Conservation (phyloP, 2,113 vertebrate genomes). For the Cathartes aura region DNA sequence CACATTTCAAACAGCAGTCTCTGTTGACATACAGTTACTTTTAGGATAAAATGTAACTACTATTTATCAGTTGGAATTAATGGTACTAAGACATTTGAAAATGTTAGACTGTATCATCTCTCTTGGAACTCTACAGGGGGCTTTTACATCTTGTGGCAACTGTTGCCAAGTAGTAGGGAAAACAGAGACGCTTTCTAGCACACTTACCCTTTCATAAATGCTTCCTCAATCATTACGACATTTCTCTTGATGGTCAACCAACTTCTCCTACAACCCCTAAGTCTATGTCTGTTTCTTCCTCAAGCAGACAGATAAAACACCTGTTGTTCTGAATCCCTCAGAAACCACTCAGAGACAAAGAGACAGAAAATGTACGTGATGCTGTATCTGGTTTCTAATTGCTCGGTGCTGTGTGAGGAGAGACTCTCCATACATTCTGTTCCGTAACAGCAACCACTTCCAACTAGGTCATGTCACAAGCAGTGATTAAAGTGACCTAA, state of each 20-base stretch:
- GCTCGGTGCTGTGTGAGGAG: not conserved
- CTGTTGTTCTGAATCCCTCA: not conserved
- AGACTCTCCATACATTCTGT: not conserved
- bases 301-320: not conserved
- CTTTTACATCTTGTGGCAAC: not conserved
- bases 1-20: not conserved
- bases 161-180: not conserved
- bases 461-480: constrained; percentile 5
- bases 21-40: not conserved
- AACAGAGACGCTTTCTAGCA: not conserved
- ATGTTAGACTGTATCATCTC: not conserved
- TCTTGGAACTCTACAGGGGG: not conserved
- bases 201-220: not conserved
- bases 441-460: not conserved
- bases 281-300: not conserved
- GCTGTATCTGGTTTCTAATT: not conserved
- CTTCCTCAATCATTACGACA: not conserved
- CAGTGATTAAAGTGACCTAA: not conserved
- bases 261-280: not conserved
- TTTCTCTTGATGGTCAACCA: not conserved
- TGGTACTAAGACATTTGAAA: not conserved
- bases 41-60: not conserved
- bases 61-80: not conserved
- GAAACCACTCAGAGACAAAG: not conserved
- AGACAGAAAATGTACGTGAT: not conserved